phyloP scores from a whole-genome alignment of 2,797 vertebrate genomes.

The Selene dorsalis region DNA sequence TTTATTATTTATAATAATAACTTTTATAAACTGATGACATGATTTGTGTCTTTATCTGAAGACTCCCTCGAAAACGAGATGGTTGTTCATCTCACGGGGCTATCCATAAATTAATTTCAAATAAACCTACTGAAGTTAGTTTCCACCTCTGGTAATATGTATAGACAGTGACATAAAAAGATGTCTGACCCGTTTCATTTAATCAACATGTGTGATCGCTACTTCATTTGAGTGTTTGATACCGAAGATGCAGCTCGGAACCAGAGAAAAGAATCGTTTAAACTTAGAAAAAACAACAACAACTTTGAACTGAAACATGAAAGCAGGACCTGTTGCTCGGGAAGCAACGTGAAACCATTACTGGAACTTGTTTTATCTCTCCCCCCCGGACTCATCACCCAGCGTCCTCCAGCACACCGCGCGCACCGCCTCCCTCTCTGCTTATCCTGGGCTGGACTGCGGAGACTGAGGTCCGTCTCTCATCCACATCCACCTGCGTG shows the following conservation, averaged over 20 bases:
- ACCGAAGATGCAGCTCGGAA: too few relatives aligned
- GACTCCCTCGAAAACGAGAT: too few relatives aligned
- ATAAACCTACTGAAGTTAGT: neutral
- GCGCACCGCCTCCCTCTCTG: neutral
- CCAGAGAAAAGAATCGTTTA: too few relatives aligned
- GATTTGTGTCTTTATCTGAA: neutral
- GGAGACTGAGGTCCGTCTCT: slow-evolving; percentile 49
- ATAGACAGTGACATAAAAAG: neutral
- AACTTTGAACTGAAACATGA: slow-evolving; percentile 22
- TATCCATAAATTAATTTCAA: too few relatives aligned
- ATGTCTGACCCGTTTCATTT: neutral
- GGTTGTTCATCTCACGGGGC: too few relatives aligned
- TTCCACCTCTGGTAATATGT: neutral
- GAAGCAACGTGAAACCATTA: neutral
- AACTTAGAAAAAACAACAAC: too few relatives aligned
- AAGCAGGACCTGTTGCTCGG: slow-evolving; percentile 57
- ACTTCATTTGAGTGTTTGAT: neutral
- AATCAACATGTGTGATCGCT: neutral
- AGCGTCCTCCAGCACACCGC: neutral
- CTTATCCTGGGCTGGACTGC: slow-evolving; percentile 17
- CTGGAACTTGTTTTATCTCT: too few relatives aligned
- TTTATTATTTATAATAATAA: neutral
- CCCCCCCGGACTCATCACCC: neutral
- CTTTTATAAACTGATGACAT: neutral
- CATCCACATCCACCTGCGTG: slow-evolving; percentile 71